These are phyloP conservation scores for Eulithis testata DNA, from an alignment of 2,888 invertebrate genomes.

Conservation along the genomic window DNA sequence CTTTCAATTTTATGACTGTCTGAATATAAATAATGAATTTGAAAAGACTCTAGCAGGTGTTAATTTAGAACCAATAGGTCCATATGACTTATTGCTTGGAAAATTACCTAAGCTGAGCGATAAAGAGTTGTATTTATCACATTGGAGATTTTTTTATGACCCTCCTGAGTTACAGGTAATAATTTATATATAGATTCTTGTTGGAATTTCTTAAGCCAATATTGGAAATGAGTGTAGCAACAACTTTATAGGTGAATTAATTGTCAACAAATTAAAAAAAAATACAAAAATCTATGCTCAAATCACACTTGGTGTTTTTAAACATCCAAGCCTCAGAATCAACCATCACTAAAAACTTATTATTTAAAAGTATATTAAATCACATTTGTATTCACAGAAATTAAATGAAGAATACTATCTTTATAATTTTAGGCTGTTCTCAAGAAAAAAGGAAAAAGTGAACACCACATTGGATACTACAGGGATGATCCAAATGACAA, in stretches of 20 bases:
- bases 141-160: conserved; percentile 97
- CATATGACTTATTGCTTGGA: conserved; percentile 92
- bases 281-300: too few species aligned
- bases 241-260: too few species aligned
- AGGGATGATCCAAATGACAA: conserved; percentile 91
- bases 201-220: too few species aligned
- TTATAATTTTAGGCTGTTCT: conserved; percentile 86
- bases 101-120: conserved; percentile 83
- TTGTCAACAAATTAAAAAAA: too few species aligned
- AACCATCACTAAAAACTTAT: too few species aligned
- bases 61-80: conserved; percentile 92
- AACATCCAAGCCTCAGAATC: too few species aligned
- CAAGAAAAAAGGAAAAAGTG: conserved; percentile 87
- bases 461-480: conserved; percentile 95
- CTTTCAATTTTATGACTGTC: conserved; percentile 92
- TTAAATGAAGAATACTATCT: background rate
- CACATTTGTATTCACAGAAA: too few species aligned
- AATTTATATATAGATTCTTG: background rate
- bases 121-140: conserved; percentile 88
- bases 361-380: too few species aligned
- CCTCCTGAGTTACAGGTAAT: conserved; percentile 94
- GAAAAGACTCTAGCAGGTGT: conserved; percentile 86
- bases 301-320: too few species aligned
- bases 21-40: conserved; percentile 83
- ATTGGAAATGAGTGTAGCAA: too few species aligned